These are phyloP conservation scores for Clunio marinus DNA, from an alignment of 2,888 invertebrate species.

Conservation along the genomic window DNA sequence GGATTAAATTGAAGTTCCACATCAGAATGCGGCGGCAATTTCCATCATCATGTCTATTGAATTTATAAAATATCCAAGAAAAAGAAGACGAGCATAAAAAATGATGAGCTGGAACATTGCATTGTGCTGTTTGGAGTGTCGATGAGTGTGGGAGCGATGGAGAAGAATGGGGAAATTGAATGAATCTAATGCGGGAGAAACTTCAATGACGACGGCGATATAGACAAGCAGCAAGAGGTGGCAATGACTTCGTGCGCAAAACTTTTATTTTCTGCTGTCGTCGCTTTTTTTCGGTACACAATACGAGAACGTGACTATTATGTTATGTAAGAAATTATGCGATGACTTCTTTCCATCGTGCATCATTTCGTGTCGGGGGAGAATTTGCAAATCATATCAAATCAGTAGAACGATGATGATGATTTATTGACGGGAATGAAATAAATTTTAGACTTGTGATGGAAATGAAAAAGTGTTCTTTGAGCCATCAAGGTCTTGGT, in stretches of 20 bases:
- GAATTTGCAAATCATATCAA: slow-evolving; percentile 27
- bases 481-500: background rate
- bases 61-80: slow-evolving; percentile 14
- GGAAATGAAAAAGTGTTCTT: background rate
- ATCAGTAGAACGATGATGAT: background rate
- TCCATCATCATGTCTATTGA: slow-evolving; percentile 21
- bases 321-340: slow-evolving; percentile 37
- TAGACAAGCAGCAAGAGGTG: slow-evolving; percentile 11
- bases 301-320: slow-evolving; percentile 36
- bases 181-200: slow-evolving; percentile 8
- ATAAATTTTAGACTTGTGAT: too few relatives aligned
- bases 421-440: slow-evolving; percentile 14
- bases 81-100: background rate
- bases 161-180: background rate
- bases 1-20: slow-evolving; percentile 21
- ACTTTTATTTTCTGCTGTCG: background rate
- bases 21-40: slow-evolving; percentile 24
- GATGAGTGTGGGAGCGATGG: background rate
- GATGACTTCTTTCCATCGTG: slow-evolving; percentile 20
- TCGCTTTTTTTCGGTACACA: background rate
- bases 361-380: background rate
- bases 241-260: slow-evolving; percentile 4
- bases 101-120: slow-evolving; percentile 24
- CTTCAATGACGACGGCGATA: background rate
- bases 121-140: too few relatives aligned